Conservation (phyloP, 2,797 vertebrate genomes). For the Crocodylus rhombifer region DNA sequence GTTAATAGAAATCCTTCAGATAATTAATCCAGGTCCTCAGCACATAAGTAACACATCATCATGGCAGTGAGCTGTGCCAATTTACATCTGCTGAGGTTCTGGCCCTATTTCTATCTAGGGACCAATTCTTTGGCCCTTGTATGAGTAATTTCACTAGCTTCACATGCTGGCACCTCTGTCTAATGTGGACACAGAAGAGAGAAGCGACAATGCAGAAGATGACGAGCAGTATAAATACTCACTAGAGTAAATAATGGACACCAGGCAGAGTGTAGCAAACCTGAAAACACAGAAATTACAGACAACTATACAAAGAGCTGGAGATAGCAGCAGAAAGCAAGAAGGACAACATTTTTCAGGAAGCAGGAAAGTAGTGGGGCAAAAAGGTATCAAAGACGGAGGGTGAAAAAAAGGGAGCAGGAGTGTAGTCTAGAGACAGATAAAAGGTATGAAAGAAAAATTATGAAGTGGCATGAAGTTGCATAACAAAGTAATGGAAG, state of each 20-base stretch:
- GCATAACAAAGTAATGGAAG: neutral
- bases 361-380: neutral
- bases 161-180: neutral
- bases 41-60: neutral
- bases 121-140: neutral
- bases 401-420: neutral
- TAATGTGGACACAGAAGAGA: neutral
- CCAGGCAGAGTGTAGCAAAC: no score
- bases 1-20: constrained; percentile 34
- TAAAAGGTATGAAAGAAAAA: neutral
- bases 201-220: neutral
- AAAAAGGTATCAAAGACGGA: neutral
- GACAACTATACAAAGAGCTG: no score
- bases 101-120: neutral
- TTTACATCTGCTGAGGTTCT: fast-evolving
- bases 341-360: neutral
- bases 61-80: neutral
- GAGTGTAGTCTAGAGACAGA: neutral
- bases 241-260: no score
- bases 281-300: no score
- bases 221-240: neutral
- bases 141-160: neutral
- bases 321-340: no score
- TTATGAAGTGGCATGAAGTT: neutral
- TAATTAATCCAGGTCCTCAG: constrained; percentile 17